Evolutionary conservation across 1,140 invertebrate species (phyloP).

Genomic region (Thaumatotibia leucotreta): DNA sequence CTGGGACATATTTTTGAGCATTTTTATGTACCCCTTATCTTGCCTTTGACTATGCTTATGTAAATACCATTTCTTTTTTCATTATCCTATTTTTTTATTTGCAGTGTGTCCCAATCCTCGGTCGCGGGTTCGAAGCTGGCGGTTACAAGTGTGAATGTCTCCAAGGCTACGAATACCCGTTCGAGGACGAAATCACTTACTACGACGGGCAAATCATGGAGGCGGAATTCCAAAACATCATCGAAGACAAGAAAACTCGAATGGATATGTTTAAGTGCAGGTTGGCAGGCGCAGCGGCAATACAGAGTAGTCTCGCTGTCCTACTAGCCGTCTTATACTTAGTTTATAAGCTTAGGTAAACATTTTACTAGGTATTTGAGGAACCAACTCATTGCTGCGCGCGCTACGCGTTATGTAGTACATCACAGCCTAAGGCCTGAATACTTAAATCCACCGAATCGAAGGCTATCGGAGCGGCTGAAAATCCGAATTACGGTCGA

Average conservation of each 20-base stretch:
- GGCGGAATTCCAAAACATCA: conserved; percentile 93
- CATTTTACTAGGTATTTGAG: neutral
- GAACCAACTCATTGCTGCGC: neutral
- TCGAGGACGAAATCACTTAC: conserved; percentile 95
- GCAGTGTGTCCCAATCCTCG: conserved; percentile 95
- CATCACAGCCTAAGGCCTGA: too few relatives aligned
- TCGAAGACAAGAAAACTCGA: conserved; percentile 86
- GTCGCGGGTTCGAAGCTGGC: conserved; percentile 92
- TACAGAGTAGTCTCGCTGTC: conserved; percentile 74
- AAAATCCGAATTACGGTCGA: too few relatives aligned
- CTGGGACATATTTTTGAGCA: too few relatives aligned
- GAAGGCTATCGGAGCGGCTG: too few relatives aligned
- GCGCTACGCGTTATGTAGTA: too few relatives aligned
- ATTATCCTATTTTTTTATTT: conserved; percentile 40
- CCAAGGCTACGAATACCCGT: conserved; percentile 98
- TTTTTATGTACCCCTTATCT: too few relatives aligned
- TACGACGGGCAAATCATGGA: conserved; percentile 97
- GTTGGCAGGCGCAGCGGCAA: conserved; percentile 85
- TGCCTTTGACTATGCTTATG: too few relatives aligned
- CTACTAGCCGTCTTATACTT: conserved; percentile 33
- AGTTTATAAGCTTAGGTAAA: conserved; percentile 32
- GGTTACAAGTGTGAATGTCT: conserved; percentile 99
- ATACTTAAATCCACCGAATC: too few relatives aligned
- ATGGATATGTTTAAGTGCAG: conserved; percentile 95
- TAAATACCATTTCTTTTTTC: neutral